Conservation (phyloP, 2,113 vertebrate genomes). For the Pampusana beccarii region DNA sequence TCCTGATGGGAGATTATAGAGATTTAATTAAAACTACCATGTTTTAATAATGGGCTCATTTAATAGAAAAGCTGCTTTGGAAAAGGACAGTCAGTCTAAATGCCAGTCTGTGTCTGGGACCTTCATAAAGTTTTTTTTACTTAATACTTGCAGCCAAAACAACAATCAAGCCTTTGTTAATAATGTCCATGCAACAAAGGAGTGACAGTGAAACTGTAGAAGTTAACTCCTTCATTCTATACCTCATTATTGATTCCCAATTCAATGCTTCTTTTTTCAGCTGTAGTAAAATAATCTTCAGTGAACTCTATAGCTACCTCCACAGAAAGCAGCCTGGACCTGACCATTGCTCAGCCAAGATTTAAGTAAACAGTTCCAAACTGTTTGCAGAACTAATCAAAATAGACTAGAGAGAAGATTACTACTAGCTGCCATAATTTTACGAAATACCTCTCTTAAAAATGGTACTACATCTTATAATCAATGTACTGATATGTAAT, state of each 20-base stretch:
- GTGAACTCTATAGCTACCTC: not conserved
- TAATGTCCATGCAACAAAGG: not conserved
- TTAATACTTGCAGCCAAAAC: constrained; percentile 16
- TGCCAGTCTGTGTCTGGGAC: constrained; percentile 9
- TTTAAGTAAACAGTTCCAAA: not conserved
- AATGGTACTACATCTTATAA: not conserved
- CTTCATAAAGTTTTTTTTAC: constrained; percentile 20
- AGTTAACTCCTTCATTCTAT: constrained; percentile 28
- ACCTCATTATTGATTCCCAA: not conserved
- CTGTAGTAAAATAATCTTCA: not conserved
- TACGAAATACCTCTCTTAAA: not conserved
- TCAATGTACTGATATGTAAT: not conserved
- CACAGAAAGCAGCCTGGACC: not conserved
- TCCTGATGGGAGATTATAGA: constrained; percentile 38
- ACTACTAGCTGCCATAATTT: not conserved
- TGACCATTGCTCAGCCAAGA: not conserved
- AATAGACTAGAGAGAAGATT: not conserved
- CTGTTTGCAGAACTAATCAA: not conserved
- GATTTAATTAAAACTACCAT: constrained; percentile 59
- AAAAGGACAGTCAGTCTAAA: constrained; percentile 46
- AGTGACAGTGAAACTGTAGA: not conserved
- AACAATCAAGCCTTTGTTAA: constrained; percentile 59
- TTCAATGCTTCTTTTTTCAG: not conserved
- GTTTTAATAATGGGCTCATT: constrained; percentile 44
- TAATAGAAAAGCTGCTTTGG: constrained; percentile 44